These are phyloP conservation scores for Tigriopus japonicus DNA, from an alignment of 1,140 invertebrate species.

Conservation along the genomic window DNA sequence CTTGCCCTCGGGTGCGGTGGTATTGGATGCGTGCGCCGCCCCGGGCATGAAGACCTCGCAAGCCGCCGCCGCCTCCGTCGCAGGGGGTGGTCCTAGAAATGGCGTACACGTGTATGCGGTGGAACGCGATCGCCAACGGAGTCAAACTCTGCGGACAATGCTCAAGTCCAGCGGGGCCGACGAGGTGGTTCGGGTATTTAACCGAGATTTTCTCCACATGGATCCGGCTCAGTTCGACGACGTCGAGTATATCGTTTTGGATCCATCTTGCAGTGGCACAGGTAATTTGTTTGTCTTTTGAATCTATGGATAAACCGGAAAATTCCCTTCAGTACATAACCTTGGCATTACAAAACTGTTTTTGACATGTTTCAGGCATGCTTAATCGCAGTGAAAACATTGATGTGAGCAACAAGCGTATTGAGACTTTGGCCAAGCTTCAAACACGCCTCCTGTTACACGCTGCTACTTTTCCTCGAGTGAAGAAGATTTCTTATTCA, in stretches of 20 bases:
- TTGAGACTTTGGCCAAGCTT: slow-evolving; percentile 50
- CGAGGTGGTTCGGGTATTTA: slow-evolving; percentile 38
- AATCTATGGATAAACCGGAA: no score
- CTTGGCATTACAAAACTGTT: no score
- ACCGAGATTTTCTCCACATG: slow-evolving; percentile 49
- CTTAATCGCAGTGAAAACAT: slow-evolving; percentile 16
- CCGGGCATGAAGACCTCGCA: slow-evolving; percentile 86
- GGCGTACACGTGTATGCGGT: slow-evolving; percentile 33
- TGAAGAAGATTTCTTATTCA: slow-evolving; percentile 71
- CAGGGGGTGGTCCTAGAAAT: neutral
- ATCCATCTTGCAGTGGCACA: slow-evolving; percentile 86
- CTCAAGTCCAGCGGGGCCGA: slow-evolving; percentile 33
- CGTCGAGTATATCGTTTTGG: slow-evolving; percentile 75
- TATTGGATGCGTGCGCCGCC: slow-evolving; percentile 83
- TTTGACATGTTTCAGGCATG: no score
- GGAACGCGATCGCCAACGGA: slow-evolving; percentile 48
- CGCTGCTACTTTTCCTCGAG: slow-evolving; percentile 67
- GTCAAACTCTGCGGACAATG: slow-evolving; percentile 38
- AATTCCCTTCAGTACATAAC: no score
- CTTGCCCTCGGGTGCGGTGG: slow-evolving; percentile 41
- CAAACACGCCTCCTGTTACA: slow-evolving; percentile 67
- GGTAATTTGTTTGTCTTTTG: slow-evolving; percentile 31
- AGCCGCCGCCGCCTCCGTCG: slow-evolving; percentile 29
- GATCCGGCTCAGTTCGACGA: slow-evolving; percentile 38
- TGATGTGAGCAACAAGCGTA: slow-evolving; percentile 28